A percentile compares a stretch with the other conserved stretches of the same genome.
Evolutionary conservation across 2,888 invertebrate species (phyloP).

Genomic region (Drosophila anomalata): DNA sequence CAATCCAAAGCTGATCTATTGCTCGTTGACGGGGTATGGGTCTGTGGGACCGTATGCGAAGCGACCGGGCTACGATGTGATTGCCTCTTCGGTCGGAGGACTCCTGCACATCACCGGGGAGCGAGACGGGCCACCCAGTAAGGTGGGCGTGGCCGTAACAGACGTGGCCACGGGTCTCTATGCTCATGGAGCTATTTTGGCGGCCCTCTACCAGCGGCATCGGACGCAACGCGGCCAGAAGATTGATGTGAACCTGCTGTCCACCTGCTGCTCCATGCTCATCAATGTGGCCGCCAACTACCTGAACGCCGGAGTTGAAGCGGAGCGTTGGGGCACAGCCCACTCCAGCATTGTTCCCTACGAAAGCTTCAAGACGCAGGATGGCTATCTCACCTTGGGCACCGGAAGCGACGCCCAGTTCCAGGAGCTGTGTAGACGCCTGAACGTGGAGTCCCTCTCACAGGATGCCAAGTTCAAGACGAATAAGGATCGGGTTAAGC

Average conservation of each 20-base stretch:
- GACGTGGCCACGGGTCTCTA: conserved; percentile 97
- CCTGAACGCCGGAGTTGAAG: conserved; percentile 92
- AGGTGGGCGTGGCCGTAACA: conserved; percentile 96
- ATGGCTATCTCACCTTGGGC: conserved; percentile 94
- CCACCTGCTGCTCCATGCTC: conserved; percentile 94
- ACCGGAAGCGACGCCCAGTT: conserved; percentile 94
- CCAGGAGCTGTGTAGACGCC: conserved; percentile 87
- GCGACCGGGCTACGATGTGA: conserved; percentile 97
- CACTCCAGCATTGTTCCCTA: conserved; percentile 98
- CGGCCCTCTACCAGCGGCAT: conserved; percentile 91
- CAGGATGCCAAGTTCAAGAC: conserved; percentile 87
- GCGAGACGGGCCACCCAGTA: conserved; percentile 92
- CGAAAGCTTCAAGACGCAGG: conserved; percentile 92
- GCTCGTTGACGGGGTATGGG: conserved; percentile 97
- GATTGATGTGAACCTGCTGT: conserved; percentile 96
- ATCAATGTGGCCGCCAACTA: conserved; percentile 96
- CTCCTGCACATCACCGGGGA: conserved; percentile 95
- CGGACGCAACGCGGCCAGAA: conserved; percentile 94
- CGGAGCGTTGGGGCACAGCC: conserved; percentile 94
- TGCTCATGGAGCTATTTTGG: conserved; percentile 97
- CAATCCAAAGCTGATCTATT: conserved; percentile 94
- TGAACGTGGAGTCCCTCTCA: conserved; percentile 87
- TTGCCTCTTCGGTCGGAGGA: conserved; percentile 96
- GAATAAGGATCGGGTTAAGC: conserved; percentile 90
- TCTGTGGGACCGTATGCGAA: conserved; percentile 92